Evolutionary conservation across 2,797 vertebrate species (phyloP).

Genomic region (Trematomus bernacchii): DNA sequence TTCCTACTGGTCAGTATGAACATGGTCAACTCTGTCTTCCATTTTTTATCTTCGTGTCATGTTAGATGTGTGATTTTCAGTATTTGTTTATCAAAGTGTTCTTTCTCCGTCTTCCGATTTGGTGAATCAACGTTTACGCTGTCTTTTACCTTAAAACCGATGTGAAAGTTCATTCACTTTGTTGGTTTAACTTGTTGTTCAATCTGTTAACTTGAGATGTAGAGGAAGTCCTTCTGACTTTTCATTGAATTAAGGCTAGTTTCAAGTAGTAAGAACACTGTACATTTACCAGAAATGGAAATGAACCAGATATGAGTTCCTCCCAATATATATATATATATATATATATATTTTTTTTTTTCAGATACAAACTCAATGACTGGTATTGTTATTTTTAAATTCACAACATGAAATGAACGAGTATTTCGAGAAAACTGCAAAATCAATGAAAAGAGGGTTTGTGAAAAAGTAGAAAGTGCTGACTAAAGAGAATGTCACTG

Average conservation of each 20-base stretch:
- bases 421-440: background rate
- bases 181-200: background rate
- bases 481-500: background rate
- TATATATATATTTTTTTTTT: background rate
- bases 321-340: background rate
- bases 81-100: background rate
- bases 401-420: background rate
- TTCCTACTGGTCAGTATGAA: constrained; percentile 11
- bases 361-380: background rate
- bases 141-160: background rate
- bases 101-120: constrained; percentile 9
- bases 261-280: background rate
- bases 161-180: background rate
- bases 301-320: background rate
- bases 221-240: constrained; percentile 1
- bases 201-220: background rate
- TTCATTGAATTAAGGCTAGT: background rate
- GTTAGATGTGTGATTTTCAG: background rate
- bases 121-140: background rate
- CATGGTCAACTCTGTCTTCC: constrained; percentile 24
- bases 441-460: background rate
- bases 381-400: background rate
- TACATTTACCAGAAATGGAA: background rate
- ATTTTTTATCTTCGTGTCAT: constrained; percentile 11
- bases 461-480: background rate